A percentile compares a stretch with the other conserved stretches of the same genome.
phyloP scores from a whole-genome alignment of 1,140 invertebrate genomes.

The Lineus longissimus region DNA sequence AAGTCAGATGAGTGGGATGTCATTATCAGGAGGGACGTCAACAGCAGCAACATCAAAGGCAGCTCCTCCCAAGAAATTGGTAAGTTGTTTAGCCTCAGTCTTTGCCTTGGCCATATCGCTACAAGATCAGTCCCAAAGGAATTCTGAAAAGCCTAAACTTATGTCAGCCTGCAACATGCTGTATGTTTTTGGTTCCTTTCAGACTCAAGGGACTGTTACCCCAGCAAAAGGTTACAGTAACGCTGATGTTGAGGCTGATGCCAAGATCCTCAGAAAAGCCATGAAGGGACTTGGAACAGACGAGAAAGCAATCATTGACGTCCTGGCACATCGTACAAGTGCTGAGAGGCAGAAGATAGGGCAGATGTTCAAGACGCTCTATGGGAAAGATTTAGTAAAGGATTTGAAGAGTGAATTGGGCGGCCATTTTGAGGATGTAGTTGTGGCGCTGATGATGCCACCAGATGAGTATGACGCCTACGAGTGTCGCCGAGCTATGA shows the following conservation, averaged over 20 bases:
- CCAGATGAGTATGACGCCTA: slow-evolving; percentile 51
- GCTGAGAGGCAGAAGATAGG: slow-evolving; percentile 86
- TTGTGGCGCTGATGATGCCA: slow-evolving; percentile 41
- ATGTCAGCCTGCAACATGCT: too few relatives aligned
- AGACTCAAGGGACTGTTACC: slow-evolving; percentile 41
- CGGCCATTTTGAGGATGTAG: slow-evolving; percentile 47
- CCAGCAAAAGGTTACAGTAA: slow-evolving; percentile 35
- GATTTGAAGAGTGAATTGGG: slow-evolving; percentile 51
- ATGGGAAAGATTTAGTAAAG: slow-evolving; percentile 67
- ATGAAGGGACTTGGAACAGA: slow-evolving; percentile 67
- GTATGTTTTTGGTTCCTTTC: not conserved
- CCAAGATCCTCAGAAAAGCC: slow-evolving; percentile 45
- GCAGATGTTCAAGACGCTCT: slow-evolving; percentile 86
- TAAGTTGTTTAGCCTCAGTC: not conserved
- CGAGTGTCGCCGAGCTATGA: slow-evolving; percentile 50
- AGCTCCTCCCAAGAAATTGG: not conserved
- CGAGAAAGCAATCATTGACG: slow-evolving; percentile 86
- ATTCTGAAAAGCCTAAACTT: not conserved
- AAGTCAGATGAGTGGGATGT: slow-evolving; percentile 16
- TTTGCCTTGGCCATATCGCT: not conserved
- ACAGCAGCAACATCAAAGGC: not conserved
- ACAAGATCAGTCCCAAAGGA: not conserved
- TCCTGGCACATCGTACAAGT: slow-evolving; percentile 79
- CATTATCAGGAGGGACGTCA: not conserved
- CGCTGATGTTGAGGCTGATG: slow-evolving; percentile 45